These are phyloP conservation scores for Drosophila infuscata DNA, from an alignment of 2,888 invertebrate species.

Conservation along the genomic window DNA sequence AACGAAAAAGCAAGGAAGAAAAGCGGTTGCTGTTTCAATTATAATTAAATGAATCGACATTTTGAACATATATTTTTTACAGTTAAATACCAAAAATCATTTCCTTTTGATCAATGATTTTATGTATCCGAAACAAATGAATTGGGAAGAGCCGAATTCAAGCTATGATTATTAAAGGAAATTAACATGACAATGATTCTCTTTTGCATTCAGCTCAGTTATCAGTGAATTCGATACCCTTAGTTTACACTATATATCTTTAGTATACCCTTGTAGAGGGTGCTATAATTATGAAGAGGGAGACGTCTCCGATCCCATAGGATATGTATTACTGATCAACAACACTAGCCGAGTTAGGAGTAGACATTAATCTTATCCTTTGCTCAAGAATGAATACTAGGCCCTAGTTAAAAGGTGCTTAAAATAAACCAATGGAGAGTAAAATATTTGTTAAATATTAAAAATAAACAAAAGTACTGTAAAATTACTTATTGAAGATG, in stretches of 20 bases:
- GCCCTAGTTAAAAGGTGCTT: too few species aligned
- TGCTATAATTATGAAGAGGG: background rate
- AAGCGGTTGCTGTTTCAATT: background rate
- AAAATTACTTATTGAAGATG: too few species aligned
- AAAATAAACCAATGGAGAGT: too few species aligned
- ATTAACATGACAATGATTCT: background rate
- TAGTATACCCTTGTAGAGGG: background rate
- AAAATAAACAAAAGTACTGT: too few species aligned
- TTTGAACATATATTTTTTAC: background rate
- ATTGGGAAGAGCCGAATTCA: background rate
- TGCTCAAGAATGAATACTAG: too few species aligned
- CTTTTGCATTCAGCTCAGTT: background rate
- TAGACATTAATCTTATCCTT: too few species aligned
- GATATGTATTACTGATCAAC: background rate
- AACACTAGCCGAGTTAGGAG: background rate
- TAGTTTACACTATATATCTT: background rate
- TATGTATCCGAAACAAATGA: background rate
- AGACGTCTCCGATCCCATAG: background rate
- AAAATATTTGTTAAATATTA: too few species aligned
- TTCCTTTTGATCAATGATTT: background rate
- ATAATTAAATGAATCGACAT: background rate
- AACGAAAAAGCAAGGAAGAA: background rate
- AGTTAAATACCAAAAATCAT: background rate
- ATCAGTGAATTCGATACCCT: background rate
- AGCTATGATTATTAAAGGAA: background rate